A percentile compares a stretch with the other conserved stretches of the same genome.
Conservation (phyloP, 1,140 invertebrate genomes). For the Lordiphosa mommai region DNA sequence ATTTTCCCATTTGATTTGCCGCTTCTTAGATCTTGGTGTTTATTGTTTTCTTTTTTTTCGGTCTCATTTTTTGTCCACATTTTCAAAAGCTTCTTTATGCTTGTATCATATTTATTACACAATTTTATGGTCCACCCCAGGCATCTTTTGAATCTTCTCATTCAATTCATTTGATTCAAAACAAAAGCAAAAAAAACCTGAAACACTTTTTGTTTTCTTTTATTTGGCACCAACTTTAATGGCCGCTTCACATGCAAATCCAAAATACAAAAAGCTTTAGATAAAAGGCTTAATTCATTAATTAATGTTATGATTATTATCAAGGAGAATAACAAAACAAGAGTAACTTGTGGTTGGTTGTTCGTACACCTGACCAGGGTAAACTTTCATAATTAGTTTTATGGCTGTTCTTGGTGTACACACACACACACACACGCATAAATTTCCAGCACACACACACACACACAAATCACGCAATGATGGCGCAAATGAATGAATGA, state of each 20-base stretch:
- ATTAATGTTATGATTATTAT: slow-evolving; percentile 66
- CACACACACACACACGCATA: slow-evolving; percentile 23
- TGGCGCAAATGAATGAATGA: slow-evolving; percentile 49
- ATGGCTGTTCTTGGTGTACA: slow-evolving; percentile 11
- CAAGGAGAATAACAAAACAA: slow-evolving; percentile 34
- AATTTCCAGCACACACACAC: slow-evolving; percentile 28
- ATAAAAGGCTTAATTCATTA: slow-evolving; percentile 51
- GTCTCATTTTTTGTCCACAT: not conserved
- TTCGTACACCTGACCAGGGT: slow-evolving; percentile 33
- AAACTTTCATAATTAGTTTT: slow-evolving; percentile 69
- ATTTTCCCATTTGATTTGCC: too few species aligned
- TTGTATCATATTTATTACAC: slow-evolving; percentile 36
- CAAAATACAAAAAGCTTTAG: slow-evolving; percentile 36
- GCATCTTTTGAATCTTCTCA: too few species aligned
- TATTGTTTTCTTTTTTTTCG: too few species aligned
- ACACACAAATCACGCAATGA: slow-evolving; percentile 53
- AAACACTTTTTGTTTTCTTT: not conserved
- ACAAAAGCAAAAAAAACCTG: not conserved
- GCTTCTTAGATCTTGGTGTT: too few species aligned
- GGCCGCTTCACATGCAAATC: not conserved
- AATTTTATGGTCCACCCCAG: slow-evolving; percentile 18
- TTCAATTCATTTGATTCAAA: not conserved
- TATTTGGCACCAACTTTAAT: slow-evolving; percentile 41
- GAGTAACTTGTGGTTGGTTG: slow-evolving; percentile 1
- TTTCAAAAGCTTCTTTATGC: too few species aligned